Base-by-base conservation (phyloP, 2,888 invertebrate species). In the Auanema sp. region DNA sequence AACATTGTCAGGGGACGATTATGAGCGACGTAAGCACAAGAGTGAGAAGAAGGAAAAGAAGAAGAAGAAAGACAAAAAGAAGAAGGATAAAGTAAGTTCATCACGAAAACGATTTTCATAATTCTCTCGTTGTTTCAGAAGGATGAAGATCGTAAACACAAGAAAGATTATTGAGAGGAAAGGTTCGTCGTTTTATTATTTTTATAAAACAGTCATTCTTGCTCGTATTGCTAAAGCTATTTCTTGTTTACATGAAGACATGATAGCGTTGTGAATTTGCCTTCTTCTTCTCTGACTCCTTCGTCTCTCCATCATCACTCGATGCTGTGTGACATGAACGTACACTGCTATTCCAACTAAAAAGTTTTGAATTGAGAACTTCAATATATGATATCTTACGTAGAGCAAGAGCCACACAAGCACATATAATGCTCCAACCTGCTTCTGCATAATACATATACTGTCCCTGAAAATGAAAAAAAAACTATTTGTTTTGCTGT, bases 281-380 rank as follows among this genome's bases (percentile, higher is more conserved):
- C 74, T 42, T 21, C 74, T 56, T 40, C 72, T 89, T 91, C 57
- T 88, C 90, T 74, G 89, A 89, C 21, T 85, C 92, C 73, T 87
- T 33, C 68, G 56, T 11, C 68, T 54, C 47, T 68, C 68, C 10
- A 66, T 25, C 14, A 53, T 57, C 6, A 51, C 49, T 1, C 64
- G 58, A 25, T 71, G 68, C 6, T 66, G 63, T 1, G 63, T 44
- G 56, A 67, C 59, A 18, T 64, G 65, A 2, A 67, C 43, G 43
- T 71, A 68, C 10, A 62, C 51, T 2, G 66, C 64, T 33, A 65
- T 40, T n/a, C 56, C 62, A 68, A 71, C 71, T 68, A 56, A 50
- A 68, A 55, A 11, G 23, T 16, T n/a, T 53, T 21, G 33, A 8
- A 4, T 41, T 60, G 41, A 23, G 49, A n/a, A n/a, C 41, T 49